These are phyloP conservation scores for Streblospio benedicti DNA, from an alignment of 1,140 invertebrate genomes.

Conservation along the genomic window DNA sequence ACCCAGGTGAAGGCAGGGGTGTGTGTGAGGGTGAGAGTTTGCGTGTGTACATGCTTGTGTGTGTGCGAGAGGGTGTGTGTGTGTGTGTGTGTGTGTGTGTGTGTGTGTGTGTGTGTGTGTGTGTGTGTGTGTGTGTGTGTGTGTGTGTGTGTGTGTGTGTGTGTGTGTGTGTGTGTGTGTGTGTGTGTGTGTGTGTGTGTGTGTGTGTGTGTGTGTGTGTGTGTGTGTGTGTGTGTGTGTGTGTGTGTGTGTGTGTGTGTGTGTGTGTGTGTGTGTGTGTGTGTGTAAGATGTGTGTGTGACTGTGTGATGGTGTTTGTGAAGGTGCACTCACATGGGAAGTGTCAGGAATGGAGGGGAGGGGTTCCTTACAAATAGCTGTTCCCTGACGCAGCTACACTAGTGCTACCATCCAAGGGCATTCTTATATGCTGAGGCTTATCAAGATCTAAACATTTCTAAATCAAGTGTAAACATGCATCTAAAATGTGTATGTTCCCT, in stretches of 20 bases:
- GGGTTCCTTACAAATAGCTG: no score
- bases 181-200: constrained; percentile 5
- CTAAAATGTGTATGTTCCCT: no score
- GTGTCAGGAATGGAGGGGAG: no score
- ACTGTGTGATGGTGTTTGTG: no score
- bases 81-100: constrained; percentile 2
- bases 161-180: constrained; percentile 6
- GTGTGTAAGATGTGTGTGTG: no score
- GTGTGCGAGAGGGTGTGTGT: not conserved
- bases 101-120: constrained; percentile 7
- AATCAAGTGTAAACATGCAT: no score
- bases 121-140: constrained; percentile 5
- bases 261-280: no score
- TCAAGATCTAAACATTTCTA: no score
- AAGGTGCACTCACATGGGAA: no score
- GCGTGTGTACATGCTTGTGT: constrained; percentile 5
- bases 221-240: constrained; percentile 10
- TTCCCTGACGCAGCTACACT: no score
- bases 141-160: constrained; percentile 8
- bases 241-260: constrained; percentile 7
- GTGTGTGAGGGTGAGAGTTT: not conserved
- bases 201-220: constrained; percentile 5
- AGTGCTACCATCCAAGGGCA: no score
- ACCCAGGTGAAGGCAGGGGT: constrained; percentile 60
- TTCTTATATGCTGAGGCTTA: no score